phyloP scores from a whole-genome alignment of 1,140 invertebrate genomes.

The Oncopeltus fasciatus region DNA sequence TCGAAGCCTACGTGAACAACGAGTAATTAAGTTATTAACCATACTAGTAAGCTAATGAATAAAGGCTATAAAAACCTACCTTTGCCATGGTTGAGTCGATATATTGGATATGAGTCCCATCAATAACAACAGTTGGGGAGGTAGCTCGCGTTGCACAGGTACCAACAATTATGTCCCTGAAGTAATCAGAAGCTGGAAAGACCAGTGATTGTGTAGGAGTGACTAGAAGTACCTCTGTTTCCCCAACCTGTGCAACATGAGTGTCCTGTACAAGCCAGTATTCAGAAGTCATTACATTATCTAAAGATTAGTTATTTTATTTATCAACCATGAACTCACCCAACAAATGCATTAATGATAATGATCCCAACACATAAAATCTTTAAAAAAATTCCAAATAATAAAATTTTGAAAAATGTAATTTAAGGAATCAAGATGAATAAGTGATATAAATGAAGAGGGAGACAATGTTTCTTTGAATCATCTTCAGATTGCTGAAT shows the following conservation, averaged over 20 bases:
- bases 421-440: too few species aligned
- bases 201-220: slow-evolving; percentile 43
- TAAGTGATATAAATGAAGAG: too few species aligned
- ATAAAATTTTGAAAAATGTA: too few species aligned
- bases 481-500: too few species aligned
- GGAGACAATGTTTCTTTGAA: too few species aligned
- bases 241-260: slow-evolving; percentile 21
- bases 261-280: background rate
- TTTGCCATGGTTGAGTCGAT: slow-evolving; percentile 49
- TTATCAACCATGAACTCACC: too few species aligned
- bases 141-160: slow-evolving; percentile 4
- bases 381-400: too few species aligned
- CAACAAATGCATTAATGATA: too few species aligned
- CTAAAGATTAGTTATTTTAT: background rate
- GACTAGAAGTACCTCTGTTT: slow-evolving; percentile 33
- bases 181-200: slow-evolving; percentile 50
- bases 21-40: too few species aligned
- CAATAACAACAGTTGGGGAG: slow-evolving; percentile 36
- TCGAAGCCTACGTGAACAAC: too few species aligned
- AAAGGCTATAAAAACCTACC: slow-evolving; percentile 26
- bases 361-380: too few species aligned
- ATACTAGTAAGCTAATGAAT: too few species aligned
- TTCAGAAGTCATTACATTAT: background rate
- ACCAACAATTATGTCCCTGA: slow-evolving; percentile 33
- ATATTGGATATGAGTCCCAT: slow-evolving; percentile 41